Base-by-base conservation (phyloP, 2,888 invertebrate genomes). In the Tortrix viridana region DNA sequence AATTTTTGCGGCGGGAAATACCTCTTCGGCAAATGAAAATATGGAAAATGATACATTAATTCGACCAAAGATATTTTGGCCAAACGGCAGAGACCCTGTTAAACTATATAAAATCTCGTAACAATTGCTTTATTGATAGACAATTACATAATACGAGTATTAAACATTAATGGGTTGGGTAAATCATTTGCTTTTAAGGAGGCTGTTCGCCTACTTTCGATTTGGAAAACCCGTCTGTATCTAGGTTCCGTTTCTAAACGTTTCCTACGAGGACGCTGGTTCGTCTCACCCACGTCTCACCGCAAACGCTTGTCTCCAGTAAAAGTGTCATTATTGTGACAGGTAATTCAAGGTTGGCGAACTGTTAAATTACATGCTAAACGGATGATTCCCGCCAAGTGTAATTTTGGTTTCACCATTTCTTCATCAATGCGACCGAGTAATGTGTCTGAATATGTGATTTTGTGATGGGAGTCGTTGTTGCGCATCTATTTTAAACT, bases 191-290 rank as follows among this genome's bases (percentile, higher is more conserved):
- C 74, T 71, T 76, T 74, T 73, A 73, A 76, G 76, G 74, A 71
- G 68, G 71, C 77, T 80, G 85, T 76, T 88, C 77, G 80, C 87
- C 89, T 87, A 89, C 89, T 90, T 91, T 91, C 89, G 80, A 84
- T 81, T 83, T 83, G 86, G 88, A 85, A 87, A 89, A 89, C 89
- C 86, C 76, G 89, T 89, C 83, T 81, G 74, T 75, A 89, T 82
- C 86, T 86, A 87, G 89, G 86, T 74, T 79, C 65, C 76, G 74
- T 86, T 77, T 88, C 88, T 85, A 79, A 77, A 86, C 76, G 75
- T 82, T 80, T 80, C 77, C 78, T 79, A 73, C 37, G 50, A 58
- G 53, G 60, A 56, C 59, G 62, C 55, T 12, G 16, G 47, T 52
- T 62, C n/a, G n/a, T n/a, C n/a, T n/a, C n/a, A n/a, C n/a, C n/a